Conservation (phyloP, 2,797 vertebrate genomes). For the Mormyrus hasselquistii region DNA sequence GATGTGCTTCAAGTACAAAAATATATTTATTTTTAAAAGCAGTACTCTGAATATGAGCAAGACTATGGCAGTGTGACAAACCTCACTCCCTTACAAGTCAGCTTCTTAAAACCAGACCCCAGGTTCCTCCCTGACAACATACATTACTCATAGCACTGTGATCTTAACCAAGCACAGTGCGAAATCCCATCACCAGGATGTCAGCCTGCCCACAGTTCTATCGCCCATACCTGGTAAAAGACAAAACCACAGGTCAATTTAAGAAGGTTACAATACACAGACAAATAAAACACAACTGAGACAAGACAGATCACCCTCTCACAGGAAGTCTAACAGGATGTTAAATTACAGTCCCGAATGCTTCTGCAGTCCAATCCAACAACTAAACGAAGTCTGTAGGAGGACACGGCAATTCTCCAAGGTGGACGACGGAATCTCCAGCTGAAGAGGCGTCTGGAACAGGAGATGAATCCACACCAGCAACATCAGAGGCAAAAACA, state of each 20-base stretch:
- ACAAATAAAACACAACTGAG: background rate
- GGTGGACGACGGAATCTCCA: background rate
- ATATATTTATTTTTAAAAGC: background rate
- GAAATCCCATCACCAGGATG: too few relatives aligned
- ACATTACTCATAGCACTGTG: background rate
- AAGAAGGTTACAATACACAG: background rate
- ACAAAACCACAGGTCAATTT: background rate
- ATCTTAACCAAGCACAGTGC: too few relatives aligned
- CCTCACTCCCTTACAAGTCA: background rate
- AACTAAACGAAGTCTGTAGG: background rate
- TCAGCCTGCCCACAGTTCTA: too few relatives aligned
- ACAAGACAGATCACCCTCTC: background rate
- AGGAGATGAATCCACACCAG: background rate
- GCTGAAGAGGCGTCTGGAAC: background rate
- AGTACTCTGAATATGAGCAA: background rate
- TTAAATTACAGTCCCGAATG: background rate
- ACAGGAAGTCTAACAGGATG: background rate
- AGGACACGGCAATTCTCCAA: background rate
- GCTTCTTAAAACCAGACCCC: background rate
- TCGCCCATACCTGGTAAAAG: background rate
- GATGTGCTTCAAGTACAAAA: background rate
- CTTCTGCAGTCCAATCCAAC: background rate
- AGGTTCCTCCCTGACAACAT: background rate
- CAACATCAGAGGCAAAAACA: background rate
- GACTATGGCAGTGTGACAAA: background rate